Percentiles rank a stretch among this genome's conserved stretches.
Conservation (phyloP, 2,888 invertebrate genomes). For the Lochmaea crataegi region DNA sequence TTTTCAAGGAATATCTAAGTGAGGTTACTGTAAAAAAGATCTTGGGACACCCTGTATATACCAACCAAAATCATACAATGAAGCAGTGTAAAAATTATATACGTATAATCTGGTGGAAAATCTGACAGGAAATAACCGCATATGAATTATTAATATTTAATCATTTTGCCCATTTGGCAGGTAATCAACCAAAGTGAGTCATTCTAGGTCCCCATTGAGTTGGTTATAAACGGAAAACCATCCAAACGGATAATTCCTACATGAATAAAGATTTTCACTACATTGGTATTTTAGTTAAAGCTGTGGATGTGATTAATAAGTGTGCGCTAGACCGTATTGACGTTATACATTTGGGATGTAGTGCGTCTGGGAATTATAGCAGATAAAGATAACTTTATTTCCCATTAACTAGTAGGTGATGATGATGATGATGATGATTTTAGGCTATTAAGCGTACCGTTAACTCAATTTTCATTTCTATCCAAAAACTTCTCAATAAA, state of each 20-base stretch:
- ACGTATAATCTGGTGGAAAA: not conserved
- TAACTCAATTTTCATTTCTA: too few species aligned
- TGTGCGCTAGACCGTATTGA: not conserved
- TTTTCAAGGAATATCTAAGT: too few species aligned
- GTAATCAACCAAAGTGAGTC: conserved; percentile 1
- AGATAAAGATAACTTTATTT: not conserved
- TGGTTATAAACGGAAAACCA: not conserved
- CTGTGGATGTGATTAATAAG: not conserved
- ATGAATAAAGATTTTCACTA: conserved; percentile 11
- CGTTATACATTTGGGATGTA: not conserved
- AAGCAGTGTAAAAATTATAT: not conserved
- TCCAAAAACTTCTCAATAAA: too few species aligned
- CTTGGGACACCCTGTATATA: too few species aligned
- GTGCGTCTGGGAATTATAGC: not conserved
- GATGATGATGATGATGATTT: too few species aligned
- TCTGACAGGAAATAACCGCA: not conserved
- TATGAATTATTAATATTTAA: conserved; percentile 16
- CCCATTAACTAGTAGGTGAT: not conserved
- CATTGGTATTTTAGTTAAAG: conserved; percentile 9
- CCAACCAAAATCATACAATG: not conserved
- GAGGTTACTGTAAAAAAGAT: too few species aligned
- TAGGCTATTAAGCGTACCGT: too few species aligned
- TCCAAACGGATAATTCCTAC: conserved; percentile 1
- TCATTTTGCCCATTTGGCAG: conserved; percentile 11
- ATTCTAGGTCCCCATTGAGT: not conserved